phyloP scores from a whole-genome alignment of 2,113 vertebrate species.

The Sylvilagus bachmani region DNA sequence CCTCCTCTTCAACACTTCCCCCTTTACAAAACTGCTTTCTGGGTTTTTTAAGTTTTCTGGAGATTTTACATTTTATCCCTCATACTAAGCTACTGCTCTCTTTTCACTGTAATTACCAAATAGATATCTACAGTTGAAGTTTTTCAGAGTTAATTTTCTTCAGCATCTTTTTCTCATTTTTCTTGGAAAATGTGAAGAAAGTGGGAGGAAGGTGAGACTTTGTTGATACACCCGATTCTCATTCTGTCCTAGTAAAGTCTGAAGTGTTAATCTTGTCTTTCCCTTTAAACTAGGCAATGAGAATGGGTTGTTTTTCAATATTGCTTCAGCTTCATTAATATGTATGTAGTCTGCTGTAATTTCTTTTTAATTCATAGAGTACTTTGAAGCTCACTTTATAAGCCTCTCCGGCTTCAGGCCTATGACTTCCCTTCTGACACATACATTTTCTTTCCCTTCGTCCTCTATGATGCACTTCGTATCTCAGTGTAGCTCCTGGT shows the following conservation, averaged over 20 bases:
- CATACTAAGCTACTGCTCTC: background rate
- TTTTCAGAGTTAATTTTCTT: conserved; percentile 62
- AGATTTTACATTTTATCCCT: background rate
- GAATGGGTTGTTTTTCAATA: conserved; percentile 86
- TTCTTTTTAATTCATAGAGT: conserved; percentile 64
- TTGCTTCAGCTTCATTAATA: conserved; percentile 87
- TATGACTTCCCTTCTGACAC: conserved; percentile 81
- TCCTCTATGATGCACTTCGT: background rate
- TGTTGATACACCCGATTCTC: conserved; percentile 50
- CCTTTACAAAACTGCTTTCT: background rate
- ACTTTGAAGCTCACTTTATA: conserved; percentile 86
- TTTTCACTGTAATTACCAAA: conserved; percentile 62
- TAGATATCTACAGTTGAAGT: conserved; percentile 30
- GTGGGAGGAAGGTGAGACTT: background rate
- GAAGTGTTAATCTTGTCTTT: conserved; percentile 82
- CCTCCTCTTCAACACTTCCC: background rate
- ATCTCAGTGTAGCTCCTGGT: background rate
- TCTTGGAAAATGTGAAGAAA: conserved; percentile 60
- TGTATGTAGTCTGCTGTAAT: conserved; percentile 79
- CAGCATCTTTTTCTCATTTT: conserved; percentile 7
- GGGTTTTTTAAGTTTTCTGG: background rate
- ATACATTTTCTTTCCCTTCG: conserved; percentile 65
- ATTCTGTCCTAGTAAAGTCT: conserved; percentile 74
- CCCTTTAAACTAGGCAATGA: conserved; percentile 86
- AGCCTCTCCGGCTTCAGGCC: conserved; percentile 80